phyloP scores from a whole-genome alignment of 2,888 invertebrate genomes.

The Pristionchus maxplancki region DNA sequence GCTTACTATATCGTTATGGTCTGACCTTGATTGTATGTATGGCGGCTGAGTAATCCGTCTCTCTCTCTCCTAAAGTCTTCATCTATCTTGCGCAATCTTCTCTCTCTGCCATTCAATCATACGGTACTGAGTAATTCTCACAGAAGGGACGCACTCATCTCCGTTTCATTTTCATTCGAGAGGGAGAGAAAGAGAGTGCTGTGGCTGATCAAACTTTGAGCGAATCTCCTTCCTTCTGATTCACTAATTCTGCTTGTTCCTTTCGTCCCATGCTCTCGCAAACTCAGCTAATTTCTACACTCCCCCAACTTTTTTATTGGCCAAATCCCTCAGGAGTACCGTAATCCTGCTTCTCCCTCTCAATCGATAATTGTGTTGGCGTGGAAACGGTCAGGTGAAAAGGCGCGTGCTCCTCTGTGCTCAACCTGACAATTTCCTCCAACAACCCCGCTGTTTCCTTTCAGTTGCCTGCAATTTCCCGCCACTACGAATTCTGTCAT shows the following conservation, averaged over 20 bases:
- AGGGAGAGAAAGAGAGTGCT: background rate
- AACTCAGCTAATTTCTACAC: background rate
- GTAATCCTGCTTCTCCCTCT: background rate
- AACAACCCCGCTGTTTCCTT: constrained; percentile 1
- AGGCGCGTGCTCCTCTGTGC: background rate
- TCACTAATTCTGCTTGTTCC: constrained; percentile 33
- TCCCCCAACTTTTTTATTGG: background rate
- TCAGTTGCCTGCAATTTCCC: background rate
- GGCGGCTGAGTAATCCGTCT: background rate
- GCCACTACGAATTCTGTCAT: background rate
- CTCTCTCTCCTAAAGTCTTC: background rate
- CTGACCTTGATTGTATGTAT: constrained; percentile 15
- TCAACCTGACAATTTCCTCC: constrained; percentile 37
- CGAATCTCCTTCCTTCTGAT: background rate
- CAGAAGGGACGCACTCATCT: constrained; percentile 7
- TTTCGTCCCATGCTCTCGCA: background rate
- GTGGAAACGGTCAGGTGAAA: constrained; percentile 23
- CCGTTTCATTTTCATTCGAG: constrained; percentile 5
- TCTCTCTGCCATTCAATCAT: constrained; percentile 1
- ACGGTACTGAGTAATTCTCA: constrained; percentile 30
- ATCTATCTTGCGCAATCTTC: constrained; percentile 27
- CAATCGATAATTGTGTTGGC: constrained; percentile 20
- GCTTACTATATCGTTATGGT: background rate
- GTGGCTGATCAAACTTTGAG: constrained; percentile 20
- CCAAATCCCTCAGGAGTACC: background rate